Conservation (phyloP, 23 tunicate species). For the Styela clava region DNA sequence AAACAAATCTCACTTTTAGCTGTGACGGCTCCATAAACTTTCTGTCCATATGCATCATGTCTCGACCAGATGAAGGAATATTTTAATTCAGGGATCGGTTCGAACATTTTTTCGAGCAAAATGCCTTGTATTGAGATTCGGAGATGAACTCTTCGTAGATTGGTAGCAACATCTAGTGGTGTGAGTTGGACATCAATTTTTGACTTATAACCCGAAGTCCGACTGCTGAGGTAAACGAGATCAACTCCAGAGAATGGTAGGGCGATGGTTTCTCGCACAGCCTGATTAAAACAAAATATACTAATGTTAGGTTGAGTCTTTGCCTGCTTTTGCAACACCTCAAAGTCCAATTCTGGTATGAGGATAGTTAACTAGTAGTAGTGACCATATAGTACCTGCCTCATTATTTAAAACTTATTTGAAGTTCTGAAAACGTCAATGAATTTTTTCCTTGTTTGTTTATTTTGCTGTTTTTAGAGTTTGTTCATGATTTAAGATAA, state of each 20-base stretch:
- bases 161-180: constrained; percentile 44
- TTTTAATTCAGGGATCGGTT: constrained; percentile 49
- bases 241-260: constrained; percentile 67
- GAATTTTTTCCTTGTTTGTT: too few species aligned
- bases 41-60: constrained; percentile 69
- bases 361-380: too few species aligned
- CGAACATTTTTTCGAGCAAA: constrained; percentile 60
- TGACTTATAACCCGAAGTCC: constrained; percentile 61
- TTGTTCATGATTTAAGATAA: too few species aligned
- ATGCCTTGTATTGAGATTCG: constrained; percentile 50
- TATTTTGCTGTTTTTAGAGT: too few species aligned
- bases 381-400: too few species aligned
- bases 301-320: not conserved
- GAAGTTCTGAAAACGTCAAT: too few species aligned
- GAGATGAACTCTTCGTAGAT: constrained; percentile 39
- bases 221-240: constrained; percentile 78
- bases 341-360: too few species aligned
- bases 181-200: constrained; percentile 42
- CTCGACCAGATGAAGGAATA: constrained; percentile 72
- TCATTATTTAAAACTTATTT: too few species aligned
- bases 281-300: constrained; percentile 41
- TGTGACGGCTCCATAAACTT: constrained; percentile 65
- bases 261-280: constrained; percentile 59
- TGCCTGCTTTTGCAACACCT: too few species aligned
- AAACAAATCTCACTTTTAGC: constrained; percentile 82